Evolutionary conservation across 2,797 vertebrate genomes (phyloP).

Genomic region (Ctenosaura bakeri): DNA sequence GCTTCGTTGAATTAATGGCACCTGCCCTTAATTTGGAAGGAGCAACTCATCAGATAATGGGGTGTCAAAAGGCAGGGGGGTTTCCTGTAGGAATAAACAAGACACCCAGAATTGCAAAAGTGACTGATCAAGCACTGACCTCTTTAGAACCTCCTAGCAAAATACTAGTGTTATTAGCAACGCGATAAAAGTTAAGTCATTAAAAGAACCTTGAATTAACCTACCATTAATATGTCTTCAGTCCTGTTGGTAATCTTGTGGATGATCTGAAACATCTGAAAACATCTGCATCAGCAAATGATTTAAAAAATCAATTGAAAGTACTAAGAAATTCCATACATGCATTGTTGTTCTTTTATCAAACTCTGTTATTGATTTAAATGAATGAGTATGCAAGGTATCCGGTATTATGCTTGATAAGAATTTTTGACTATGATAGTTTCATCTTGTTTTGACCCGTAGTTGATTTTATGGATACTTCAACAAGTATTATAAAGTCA

Average conservation of each 20-base stretch:
- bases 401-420: not conserved
- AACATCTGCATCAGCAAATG: slow-evolving; percentile 84
- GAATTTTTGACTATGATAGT: not conserved
- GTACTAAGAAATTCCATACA: not conserved
- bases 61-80: too few species aligned
- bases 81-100: not conserved
- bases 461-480: not conserved
- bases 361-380: not conserved
- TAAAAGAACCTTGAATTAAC: slow-evolving; percentile 45
- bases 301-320: not conserved
- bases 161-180: not conserved
- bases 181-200: not conserved
- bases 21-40: too few species aligned
- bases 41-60: too few species aligned
- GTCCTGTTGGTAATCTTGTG: slow-evolving; percentile 92
- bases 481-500: not conserved
- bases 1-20: too few species aligned
- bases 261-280: slow-evolving; percentile 94
- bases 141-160: not conserved
- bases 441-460: not conserved
- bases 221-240: slow-evolving; percentile 94
- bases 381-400: not conserved
- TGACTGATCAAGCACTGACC: not conserved
- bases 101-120: not conserved
- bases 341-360: too few species aligned